phyloP scores from a whole-genome alignment of 1,140 invertebrate genomes.

The Phocides pigmalion region DNA sequence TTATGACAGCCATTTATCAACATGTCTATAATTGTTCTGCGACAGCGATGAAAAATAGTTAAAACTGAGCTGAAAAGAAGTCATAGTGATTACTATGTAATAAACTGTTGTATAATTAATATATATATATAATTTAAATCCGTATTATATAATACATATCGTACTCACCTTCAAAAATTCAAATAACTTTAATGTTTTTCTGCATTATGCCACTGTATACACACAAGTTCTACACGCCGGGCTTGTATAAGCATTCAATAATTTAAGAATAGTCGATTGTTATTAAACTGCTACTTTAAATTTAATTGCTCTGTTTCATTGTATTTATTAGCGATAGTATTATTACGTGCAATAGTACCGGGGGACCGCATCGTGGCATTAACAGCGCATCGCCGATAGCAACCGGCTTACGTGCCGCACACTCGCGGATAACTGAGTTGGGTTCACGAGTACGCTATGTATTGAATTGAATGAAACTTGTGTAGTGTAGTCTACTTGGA shows the following conservation, averaged over 20 bases:
- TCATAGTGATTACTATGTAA: too few species aligned
- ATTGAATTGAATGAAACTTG: conserved; percentile 29
- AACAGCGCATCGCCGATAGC: conserved; percentile 24
- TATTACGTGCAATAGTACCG: conserved; percentile 6
- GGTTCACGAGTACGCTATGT: not conserved
- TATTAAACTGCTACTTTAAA: conserved; percentile 31
- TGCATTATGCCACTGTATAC: not conserved
- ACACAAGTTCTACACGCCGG: conserved; percentile 30
- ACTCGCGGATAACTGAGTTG: conserved; percentile 38
- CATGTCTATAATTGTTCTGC: too few species aligned
- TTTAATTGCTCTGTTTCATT: conserved; percentile 27
- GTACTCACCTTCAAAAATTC: conserved; percentile 5
- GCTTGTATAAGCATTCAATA: conserved; percentile 37
- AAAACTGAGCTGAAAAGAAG: too few species aligned
- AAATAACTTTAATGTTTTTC: not conserved
- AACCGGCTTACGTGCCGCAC: conserved; percentile 34
- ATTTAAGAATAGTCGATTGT: conserved; percentile 45
- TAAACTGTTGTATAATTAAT: too few species aligned
- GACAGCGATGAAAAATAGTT: too few species aligned
- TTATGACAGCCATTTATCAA: too few species aligned
- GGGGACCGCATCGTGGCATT: conserved; percentile 27
- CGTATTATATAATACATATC: not conserved
- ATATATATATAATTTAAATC: not conserved
- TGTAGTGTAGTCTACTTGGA: conserved; percentile 17
- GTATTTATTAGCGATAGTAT: conserved; percentile 27